Percentiles rank a stretch among this genome's conserved stretches.
Conservation (phyloP, 2,113 vertebrate genomes). For the Zapornia atra region DNA sequence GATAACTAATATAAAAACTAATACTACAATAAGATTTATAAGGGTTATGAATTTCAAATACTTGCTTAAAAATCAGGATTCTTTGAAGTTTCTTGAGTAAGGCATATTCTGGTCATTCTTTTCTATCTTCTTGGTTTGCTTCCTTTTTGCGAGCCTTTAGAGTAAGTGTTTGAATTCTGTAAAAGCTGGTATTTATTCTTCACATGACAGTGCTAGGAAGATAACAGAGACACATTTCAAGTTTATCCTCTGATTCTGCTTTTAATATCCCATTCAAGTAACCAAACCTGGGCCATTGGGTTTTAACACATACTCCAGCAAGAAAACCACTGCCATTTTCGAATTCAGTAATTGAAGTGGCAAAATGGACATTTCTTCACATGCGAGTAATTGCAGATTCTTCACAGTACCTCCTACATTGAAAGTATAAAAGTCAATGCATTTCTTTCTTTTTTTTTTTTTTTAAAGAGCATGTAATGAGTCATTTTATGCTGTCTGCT, state of each 20-base stretch:
- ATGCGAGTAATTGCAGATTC: background rate
- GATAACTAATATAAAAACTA: background rate
- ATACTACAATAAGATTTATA: background rate
- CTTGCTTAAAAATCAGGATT: background rate
- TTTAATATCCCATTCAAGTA: background rate
- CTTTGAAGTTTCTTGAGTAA: background rate
- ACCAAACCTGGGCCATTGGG: background rate
- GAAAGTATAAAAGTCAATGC: background rate
- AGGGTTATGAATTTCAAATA: background rate
- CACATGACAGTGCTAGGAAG: background rate
- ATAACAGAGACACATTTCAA: background rate
- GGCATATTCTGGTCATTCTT: background rate
- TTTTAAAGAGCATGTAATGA: background rate
- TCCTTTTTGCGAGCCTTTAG: background rate
- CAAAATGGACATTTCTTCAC: background rate
- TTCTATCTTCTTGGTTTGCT: background rate
- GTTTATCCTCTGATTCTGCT: background rate
- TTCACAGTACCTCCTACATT: background rate
- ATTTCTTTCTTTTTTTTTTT: background rate
- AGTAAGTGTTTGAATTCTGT: background rate
- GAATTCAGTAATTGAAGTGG: background rate
- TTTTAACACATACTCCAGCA: background rate
- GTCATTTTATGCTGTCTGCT: background rate
- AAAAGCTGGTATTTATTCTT: background rate
- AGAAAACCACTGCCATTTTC: background rate